Evolutionary conservation across 2,888 invertebrate species (phyloP).

Genomic region (Bhutanitis thaidina): DNA sequence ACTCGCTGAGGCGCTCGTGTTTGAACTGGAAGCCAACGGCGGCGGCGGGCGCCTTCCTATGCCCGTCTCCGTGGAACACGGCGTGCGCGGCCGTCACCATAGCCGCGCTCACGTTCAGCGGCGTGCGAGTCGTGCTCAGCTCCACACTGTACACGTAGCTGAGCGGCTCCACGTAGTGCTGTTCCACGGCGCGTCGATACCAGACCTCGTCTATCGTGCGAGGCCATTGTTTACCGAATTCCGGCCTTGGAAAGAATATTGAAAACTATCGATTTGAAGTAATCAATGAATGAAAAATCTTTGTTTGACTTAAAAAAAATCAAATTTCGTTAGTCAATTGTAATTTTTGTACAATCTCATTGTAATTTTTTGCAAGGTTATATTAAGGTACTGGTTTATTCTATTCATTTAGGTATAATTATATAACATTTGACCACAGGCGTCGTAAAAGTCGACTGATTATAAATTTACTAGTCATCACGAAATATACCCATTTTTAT

Average conservation of each 20-base stretch:
- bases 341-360: no score
- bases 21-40: slow-evolving; percentile 90
- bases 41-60: slow-evolving; percentile 82
- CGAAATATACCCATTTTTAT: no score
- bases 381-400: no score
- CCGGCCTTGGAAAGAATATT: slow-evolving; percentile 66
- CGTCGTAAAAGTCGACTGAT: no score
- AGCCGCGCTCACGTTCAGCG: slow-evolving; percentile 81
- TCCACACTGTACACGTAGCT: slow-evolving; percentile 87
- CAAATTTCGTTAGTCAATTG: no score
- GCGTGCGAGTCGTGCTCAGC: slow-evolving; percentile 58
- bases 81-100: slow-evolving; percentile 93
- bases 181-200: slow-evolving; percentile 93
- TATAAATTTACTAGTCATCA: no score
- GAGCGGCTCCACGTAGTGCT: slow-evolving; percentile 86
- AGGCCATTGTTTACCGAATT: slow-evolving; percentile 86
- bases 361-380: no score
- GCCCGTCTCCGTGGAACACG: slow-evolving; percentile 83
- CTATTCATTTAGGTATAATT: no score
- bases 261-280: no score
- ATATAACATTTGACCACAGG: no score
- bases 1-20: slow-evolving; percentile 85
- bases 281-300: no score
- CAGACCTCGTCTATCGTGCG: slow-evolving; percentile 92
- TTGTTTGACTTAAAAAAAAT: no score